Base-by-base conservation (phyloP, 2,113 vertebrate genomes). In the Chaenogobius annularis region DNA sequence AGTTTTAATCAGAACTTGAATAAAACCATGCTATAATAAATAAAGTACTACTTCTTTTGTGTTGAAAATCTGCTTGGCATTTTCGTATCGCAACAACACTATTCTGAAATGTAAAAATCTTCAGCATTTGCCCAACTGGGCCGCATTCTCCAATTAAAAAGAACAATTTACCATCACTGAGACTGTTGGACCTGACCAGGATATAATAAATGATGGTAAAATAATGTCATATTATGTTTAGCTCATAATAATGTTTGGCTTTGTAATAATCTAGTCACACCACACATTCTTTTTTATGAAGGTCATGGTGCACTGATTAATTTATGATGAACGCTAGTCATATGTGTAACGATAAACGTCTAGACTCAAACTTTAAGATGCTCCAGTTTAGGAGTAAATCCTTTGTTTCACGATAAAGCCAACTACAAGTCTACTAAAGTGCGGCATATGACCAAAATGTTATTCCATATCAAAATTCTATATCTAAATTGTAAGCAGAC, bases 111-210 rank as follows among this genome's bases (percentile, higher is more conserved):
- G 10, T 15, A 72, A 46, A 0, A 7, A 20, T 40, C 43, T 37
- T 3, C 31, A 35, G 58, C 67, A 67, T 40, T 68, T 66, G 35
- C 70, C 64, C 58, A 61, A 70, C 23, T 23, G 65, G 48, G 69
- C 68, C 44, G 61, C 14, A 17, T 50, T 68, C 70, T 50, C 67
- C 13, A 75, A 79, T 14, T 72, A 52, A n/a, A 31, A 84, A 80
- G 56, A 69, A 72, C 19, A 59, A 73, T 70, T 12, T 52, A 31
- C 22, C 3, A 70, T 74, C 77, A 47, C 73, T 14, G 55, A 37
- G 19, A 68, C 48, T 26, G 59, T 46, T 37, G 35, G 13, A 63
- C 59, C 43, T 66, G n/a, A 31, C 44, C 31, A 9, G n/a, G 66
- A 54, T 65, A 70, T 20, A 11, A 31, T 50, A n/a, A 26, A 3